Evolutionary conservation across 92 coral and sea anemone species (phyloP), one percentile per base, ranked within the genome.

Genomic region (Virgularia gustaviana): DNA sequence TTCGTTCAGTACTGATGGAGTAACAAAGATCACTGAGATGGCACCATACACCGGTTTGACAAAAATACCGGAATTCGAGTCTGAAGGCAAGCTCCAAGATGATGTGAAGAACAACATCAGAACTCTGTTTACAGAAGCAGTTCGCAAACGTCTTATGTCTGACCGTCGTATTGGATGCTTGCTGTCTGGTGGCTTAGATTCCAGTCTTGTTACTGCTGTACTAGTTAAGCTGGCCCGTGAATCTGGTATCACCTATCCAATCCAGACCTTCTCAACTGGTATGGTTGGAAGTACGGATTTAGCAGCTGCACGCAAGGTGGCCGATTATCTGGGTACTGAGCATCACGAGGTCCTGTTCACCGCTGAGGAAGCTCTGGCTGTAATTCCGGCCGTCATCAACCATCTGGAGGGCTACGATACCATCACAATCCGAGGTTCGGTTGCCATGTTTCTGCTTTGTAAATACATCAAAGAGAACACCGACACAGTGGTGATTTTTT

Each of bases 101-200:
- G 99, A 94, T 51, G 72, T 67, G 43, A 82, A 81, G 83, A 85
- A 90, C 68, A 94, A 94, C 75, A 87, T 94, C 81, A 76, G 95
- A 32, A 80, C 79, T 38, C 41, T 86, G 27, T 78, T 94, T 59
- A 61, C 90, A 0, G 90, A 94, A 65, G 99, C 99, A 43, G 99
- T 94, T 37, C 86, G 81, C 31, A 94, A 94, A 58, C 96, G 99
- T 8, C 86, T 94, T 78, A 94, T 94, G 99, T 96, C 99, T 32
- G 99, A 94, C 71, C 79, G 99, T 49, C 95, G 99, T 53, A 94
- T 94, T 53, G 99, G 99, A 23, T 94, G 99, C 58, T 82, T 94
- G 9, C 87, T 94, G 11, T 94, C 99, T 0, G 99, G 99, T 18
- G 99, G 99, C 53, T 86, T 94, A 77, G 99, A 94, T 71, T 94